Evolutionary conservation across 1,140 invertebrate species (phyloP).

Genomic region (Brachionus manjavacas): DNA sequence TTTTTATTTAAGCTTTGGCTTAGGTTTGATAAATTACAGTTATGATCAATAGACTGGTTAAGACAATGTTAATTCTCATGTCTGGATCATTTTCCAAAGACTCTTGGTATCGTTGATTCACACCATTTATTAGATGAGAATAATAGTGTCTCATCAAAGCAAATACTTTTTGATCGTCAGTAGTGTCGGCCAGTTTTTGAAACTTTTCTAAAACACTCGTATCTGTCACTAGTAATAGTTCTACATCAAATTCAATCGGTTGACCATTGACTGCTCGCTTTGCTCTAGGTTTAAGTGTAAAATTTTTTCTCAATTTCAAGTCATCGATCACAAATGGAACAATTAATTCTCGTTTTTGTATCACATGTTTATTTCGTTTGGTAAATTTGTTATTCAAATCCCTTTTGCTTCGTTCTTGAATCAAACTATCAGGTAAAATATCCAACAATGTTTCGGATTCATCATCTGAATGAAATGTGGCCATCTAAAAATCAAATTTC

Average conservation of each 20-base stretch:
- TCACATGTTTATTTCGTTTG: not conserved
- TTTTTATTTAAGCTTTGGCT: not conserved
- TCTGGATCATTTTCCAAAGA: constrained; percentile 13
- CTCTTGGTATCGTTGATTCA: constrained; percentile 8
- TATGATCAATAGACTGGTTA: not conserved
- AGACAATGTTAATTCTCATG: constrained; percentile 23
- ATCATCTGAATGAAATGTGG: not conserved
- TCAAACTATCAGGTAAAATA: not conserved
- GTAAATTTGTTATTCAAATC: not conserved
- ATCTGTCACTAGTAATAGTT: not conserved
- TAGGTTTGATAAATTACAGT: not conserved
- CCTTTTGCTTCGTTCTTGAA: not conserved
- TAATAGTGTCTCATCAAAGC: constrained; percentile 23
- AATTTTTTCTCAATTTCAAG: not conserved
- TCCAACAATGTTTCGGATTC: not conserved
- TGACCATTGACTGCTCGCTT: constrained; percentile 14
- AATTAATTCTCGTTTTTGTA: not conserved
- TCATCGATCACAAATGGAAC: not conserved
- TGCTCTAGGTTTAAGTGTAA: not conserved
- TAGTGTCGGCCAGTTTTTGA: not conserved
- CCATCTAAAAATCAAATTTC: not conserved
- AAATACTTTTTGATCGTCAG: not conserved
- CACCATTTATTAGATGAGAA: constrained; percentile 23
- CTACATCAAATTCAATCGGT: constrained; percentile 5
- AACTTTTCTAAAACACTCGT: not conserved